Evolutionary conservation across 2,113 vertebrate genomes (phyloP), one percentile per base, ranked within the genome.

Genomic region (Spea bombifrons): DNA sequence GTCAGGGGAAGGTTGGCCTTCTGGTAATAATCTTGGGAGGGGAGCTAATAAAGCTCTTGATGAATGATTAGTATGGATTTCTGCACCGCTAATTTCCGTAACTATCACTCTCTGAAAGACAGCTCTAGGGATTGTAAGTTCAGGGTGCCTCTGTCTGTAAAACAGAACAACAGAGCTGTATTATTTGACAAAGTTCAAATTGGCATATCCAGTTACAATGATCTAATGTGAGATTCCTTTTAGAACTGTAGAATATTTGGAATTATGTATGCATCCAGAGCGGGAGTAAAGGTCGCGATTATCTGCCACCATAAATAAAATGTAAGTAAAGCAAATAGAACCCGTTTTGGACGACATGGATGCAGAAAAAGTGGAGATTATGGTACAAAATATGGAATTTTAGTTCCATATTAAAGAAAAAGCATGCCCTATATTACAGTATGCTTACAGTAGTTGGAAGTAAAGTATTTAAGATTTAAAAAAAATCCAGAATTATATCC

Each of bases 91-190:
- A 96, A 97, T 98, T 99, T 98, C 96, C 95, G 92, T 97, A 96
- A 97, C 96, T 95, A 96, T 96, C 93, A 91, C 94, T 90, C 95
- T 93, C 90, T 98, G 96, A 98, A 95, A 98, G 96, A 97, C 88
- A 93, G 94, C 96, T 89, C 84, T 84, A 91, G 94, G 92, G 95
- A 94, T 94, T 94, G 85, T 81, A 90, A 88, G 88, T 81, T 82
- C 87, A 86, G 88, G 87, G 91, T 86, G 92, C 86, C 90, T 86
- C 92, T 85, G 88, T 93, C 91, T 92, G 87, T 57, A 81, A 85
- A 81, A 80, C 45, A 80, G 71, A 88, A 91, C 93, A 91, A 99
- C 95, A 96, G 94, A 93, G 93, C 89, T 3, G 93, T 89, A 95
- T 98, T 98, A 96, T 98, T 88, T 66, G 81, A 53, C 85, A 47